Base-by-base conservation (phyloP, 2,888 invertebrate genomes). In the Atrina japonica region DNA sequence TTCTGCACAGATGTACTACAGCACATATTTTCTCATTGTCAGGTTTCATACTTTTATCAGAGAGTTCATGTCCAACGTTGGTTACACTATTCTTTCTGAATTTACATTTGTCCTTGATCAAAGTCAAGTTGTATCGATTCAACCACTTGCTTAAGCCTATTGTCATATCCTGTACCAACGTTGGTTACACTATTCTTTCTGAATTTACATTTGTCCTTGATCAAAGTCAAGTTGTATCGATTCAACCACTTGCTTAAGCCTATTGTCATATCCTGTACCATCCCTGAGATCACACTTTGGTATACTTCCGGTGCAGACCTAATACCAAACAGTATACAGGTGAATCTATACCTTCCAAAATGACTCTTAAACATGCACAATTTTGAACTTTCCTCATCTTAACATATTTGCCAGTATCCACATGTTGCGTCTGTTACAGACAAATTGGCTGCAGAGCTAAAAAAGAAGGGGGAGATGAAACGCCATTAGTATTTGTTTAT, bases 321-420 rank as follows among this genome's bases (percentile, higher is more conserved):
- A 0, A 75, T 73, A 11, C 76, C 75, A 30, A 74, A 77, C 1
- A 77, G 73, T 5, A 72, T 16, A 16, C 76, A 18, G 11, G 43
- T 66, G 35, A 71, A 76, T 2, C 64, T 60, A n/a, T 70, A 75
- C 25, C 70, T 29, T 0, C 72, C 74, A 21, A 67, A 74, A 9
- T 67, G 72, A 0, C 70, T 66, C 35, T 80, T 81, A 55, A 81
- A 78, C 9, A 75, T 79, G 14, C n/a, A 77, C 1, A 75, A 50
- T 23, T 71, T 66, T 11, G 67, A 59, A 35, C 66, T 61, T 45
- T 65, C 59, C 6, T 63, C 45, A 40, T 67, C 67, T 1, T 75
- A 60, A 16, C 55, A 43, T 47, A 67, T 55, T 41, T 78, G 76
- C 72, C 73, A 76, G 43, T 66, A 78, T 27, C 72, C 73, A 16